phyloP scores from a whole-genome alignment of 2,113 vertebrate species.

The Cottus gobio region DNA sequence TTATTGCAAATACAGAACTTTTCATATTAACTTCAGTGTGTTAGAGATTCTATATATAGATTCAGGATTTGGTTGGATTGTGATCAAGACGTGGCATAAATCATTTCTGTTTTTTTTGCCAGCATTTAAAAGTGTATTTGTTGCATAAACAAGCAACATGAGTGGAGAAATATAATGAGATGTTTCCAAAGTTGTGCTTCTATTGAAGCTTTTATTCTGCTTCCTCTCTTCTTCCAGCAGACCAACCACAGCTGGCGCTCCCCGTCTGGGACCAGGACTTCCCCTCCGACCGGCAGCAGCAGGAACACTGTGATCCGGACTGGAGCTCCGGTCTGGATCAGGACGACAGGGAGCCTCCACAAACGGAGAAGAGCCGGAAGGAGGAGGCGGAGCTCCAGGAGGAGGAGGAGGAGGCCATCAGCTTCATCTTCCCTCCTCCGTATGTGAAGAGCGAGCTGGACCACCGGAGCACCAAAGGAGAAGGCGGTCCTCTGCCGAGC shows the following conservation, averaged over 20 bases:
- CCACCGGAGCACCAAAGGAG: neutral
- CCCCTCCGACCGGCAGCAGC: slow-evolving; percentile 16
- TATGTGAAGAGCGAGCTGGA: slow-evolving; percentile 14
- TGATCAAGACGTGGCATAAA: no score
- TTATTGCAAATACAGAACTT: no score
- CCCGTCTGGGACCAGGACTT: slow-evolving; percentile 60
- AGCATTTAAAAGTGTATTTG: no score
- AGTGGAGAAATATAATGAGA: no score
- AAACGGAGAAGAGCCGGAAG: neutral
- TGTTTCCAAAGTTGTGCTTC: no score
- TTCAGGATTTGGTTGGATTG: no score
- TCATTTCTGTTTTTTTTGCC: no score
- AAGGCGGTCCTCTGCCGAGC: slow-evolving; percentile 35
- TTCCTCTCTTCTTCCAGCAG: neutral
- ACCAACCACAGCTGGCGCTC: slow-evolving; percentile 48
- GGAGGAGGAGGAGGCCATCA: slow-evolving; percentile 28
- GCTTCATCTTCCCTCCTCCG: slow-evolving; percentile 36
- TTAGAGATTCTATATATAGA: no score
- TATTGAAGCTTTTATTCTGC: neutral
- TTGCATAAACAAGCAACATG: no score
- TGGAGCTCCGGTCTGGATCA: slow-evolving; percentile 21
- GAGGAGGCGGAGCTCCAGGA: neutral
- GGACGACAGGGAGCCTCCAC: slow-evolving; percentile 1
- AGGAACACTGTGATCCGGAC: slow-evolving; percentile 13
- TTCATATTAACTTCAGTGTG: no score